Evolutionary conservation across 2,113 vertebrate species (phyloP).

Genomic region (Oncorhynchus gorbuscha): DNA sequence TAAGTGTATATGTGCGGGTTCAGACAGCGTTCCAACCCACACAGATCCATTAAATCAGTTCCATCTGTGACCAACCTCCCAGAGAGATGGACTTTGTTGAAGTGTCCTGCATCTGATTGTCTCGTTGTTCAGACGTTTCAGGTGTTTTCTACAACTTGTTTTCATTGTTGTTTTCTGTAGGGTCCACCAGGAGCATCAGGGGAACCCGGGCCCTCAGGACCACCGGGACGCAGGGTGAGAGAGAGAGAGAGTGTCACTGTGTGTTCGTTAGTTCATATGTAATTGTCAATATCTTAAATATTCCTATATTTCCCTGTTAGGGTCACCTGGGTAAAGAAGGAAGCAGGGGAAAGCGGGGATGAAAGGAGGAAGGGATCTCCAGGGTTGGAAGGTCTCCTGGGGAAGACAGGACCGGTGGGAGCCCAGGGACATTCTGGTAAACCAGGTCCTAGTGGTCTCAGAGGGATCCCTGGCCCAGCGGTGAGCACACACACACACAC

Average conservation of each 20-base stretch:
- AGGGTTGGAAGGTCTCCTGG: slow-evolving; percentile 86
- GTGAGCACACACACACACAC: slow-evolving; percentile 69
- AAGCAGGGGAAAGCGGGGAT: slow-evolving; percentile 88
- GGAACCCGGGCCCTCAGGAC: slow-evolving; percentile 88
- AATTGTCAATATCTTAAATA: slow-evolving; percentile 7
- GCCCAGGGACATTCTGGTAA: slow-evolving; percentile 89
- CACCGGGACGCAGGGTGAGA: slow-evolving; percentile 82
- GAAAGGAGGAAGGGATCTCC: slow-evolving; percentile 85
- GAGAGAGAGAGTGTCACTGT: neutral
- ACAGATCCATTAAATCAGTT: no score
- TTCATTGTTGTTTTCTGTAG: slow-evolving; percentile 56
- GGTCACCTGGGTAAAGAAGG: slow-evolving; percentile 87
- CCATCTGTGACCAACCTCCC: no score
- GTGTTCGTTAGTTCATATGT: neutral
- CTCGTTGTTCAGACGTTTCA: no score
- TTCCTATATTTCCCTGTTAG: slow-evolving; percentile 61
- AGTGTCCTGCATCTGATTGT: no score
- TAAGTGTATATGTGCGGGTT: no score
- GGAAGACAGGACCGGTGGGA: slow-evolving; percentile 91
- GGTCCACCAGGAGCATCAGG: slow-evolving; percentile 90
- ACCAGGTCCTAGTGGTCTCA: slow-evolving; percentile 85
- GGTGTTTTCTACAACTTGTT: neutral
- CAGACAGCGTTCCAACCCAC: no score
- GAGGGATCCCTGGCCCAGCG: slow-evolving; percentile 91
- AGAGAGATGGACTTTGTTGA: no score